These are phyloP conservation scores for Dicyrtoma fusca DNA, from an alignment of 2,888 invertebrate species.

Conservation along the genomic window DNA sequence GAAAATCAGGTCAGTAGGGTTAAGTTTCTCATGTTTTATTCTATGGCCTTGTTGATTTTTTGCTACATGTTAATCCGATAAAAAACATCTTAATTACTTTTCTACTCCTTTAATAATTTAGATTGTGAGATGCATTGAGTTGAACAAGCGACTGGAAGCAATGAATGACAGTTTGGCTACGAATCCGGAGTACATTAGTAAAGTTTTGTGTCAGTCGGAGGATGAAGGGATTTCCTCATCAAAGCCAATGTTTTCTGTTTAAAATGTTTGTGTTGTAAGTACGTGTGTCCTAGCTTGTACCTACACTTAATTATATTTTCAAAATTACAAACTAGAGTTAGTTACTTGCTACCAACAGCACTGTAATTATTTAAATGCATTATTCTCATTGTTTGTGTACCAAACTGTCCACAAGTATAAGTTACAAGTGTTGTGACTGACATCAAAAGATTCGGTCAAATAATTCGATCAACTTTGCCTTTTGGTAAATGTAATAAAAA, in stretches of 20 bases:
- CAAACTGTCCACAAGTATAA: no score
- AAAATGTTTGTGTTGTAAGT: no score
- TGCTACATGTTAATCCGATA: not conserved
- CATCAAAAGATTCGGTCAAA: no score
- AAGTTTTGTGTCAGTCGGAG: conserved; percentile 40
- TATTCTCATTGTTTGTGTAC: no score
- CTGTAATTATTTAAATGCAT: no score
- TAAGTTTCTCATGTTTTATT: not conserved
- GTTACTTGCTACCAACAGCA: no score
- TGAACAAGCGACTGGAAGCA: conserved; percentile 46
- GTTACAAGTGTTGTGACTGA: no score
- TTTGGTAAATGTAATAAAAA: no score
- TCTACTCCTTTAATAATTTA: conserved; percentile 15
- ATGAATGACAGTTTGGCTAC: conserved; percentile 53
- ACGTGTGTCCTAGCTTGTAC: no score
- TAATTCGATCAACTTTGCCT: no score
- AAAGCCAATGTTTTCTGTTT: conserved; percentile 27
- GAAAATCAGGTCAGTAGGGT: conserved; percentile 68
- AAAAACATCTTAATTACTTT: not conserved
- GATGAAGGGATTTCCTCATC: conserved; percentile 48
- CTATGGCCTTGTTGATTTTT: not conserved
- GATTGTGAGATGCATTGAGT: conserved; percentile 46
- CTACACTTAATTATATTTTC: no score
- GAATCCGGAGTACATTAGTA: conserved; percentile 50
- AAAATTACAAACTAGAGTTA: no score